Evolutionary conservation across 2,888 invertebrate species (phyloP), one percentile per base, ranked within the genome.

Genomic region (Melieria crassipennis): DNA sequence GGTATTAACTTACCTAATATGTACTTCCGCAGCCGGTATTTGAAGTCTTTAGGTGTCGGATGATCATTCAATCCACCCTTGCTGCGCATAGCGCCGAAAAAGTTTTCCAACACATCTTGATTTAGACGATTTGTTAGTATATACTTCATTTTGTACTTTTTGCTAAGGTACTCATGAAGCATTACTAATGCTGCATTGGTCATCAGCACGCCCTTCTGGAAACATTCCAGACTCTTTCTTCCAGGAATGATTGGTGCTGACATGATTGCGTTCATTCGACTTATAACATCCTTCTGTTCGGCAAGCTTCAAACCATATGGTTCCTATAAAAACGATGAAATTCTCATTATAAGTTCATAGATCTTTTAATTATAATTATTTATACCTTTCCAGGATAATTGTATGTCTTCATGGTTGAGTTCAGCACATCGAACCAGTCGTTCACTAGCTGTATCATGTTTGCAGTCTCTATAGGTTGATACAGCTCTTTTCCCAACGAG

Each of bases 371-470:
- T 30, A 30, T 1, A 30, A 30, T 30, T 30, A 30, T 0, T 30
- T 30, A 16, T 63, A 63, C 48, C 46, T 63, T 13, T 63, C 63
- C 63, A 63, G 47, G 63, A 7, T 47, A n/a, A n/a, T 48, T 55
- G 42, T 63, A 71, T 5, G 52, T 68, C n/a, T 45, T 42, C 43
- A 68, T 42, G 10, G 13, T 46, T 4, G 62, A 64, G 30, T 71
- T 48, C 7, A 30, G 30, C 4, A 71, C 46, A 48, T 71, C 64
- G 46, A 64, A 66, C 57, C 58, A 71, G 46, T 71, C 67, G 7
- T 68, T 69, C 1, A 72, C 65, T 13, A 72, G 42, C 45, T 72
- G 65, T 48, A 69, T 42, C 30, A 70, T 64, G n/a, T 73, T 64
- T 13, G 70, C 73, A 2, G 66, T 70, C 46, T 58, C 64, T 7